phyloP scores from a whole-genome alignment of 2,888 invertebrate genomes.

The Campoplex nolae region DNA sequence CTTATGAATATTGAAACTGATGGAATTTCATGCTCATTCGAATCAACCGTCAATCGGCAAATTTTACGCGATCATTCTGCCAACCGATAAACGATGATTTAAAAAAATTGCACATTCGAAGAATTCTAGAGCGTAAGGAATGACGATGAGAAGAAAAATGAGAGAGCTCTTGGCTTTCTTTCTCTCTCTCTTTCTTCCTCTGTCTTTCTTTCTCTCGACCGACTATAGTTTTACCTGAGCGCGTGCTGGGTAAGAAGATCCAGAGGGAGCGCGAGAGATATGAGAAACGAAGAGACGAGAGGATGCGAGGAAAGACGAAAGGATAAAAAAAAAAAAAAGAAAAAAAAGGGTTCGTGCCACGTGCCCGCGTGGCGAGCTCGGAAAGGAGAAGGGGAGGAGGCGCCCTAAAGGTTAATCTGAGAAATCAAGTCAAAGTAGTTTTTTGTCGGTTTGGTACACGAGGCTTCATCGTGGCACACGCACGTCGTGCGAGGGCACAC shows the following conservation, averaged over 20 bases:
- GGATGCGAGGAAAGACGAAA: constrained; percentile 37
- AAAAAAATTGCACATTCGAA: background rate
- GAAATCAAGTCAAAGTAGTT: constrained; percentile 83
- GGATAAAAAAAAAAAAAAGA: constrained; percentile 16
- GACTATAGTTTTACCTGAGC: constrained; percentile 79
- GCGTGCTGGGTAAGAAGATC: constrained; percentile 78
- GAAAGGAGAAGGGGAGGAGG: constrained; percentile 46
- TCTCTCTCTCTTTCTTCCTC: background rate
- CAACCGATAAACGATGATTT: background rate
- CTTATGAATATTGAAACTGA: background rate
- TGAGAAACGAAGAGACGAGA: constrained; percentile 55
- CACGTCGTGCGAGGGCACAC: constrained; percentile 46
- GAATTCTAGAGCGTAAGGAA: background rate
- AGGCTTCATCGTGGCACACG: constrained; percentile 48
- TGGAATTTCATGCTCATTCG: background rate
- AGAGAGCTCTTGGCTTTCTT: background rate
- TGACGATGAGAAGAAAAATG: background rate
- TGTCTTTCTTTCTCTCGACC: constrained; percentile 16
- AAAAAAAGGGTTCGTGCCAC: constrained; percentile 77
- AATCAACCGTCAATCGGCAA: background rate
- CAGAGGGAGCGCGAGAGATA: constrained; percentile 65
- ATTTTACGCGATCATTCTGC: background rate
- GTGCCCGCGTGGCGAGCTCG: constrained; percentile 74
- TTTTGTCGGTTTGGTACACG: constrained; percentile 73
- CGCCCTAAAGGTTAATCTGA: constrained; percentile 81